These are phyloP conservation scores for Podarcis cretensis DNA, from an alignment of 2,113 vertebrate genomes.

Conservation along the genomic window DNA sequence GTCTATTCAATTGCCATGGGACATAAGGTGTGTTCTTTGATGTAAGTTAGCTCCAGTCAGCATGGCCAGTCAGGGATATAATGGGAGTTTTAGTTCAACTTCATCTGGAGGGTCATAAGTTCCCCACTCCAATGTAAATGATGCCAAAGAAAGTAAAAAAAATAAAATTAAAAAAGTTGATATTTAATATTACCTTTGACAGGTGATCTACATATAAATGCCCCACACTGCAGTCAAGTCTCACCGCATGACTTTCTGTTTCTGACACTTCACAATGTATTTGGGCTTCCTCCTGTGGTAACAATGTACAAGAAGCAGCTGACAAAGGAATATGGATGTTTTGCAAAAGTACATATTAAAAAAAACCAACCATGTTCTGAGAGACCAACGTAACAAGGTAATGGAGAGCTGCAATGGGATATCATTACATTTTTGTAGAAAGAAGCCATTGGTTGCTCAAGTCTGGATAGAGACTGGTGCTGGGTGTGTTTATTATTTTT, in stretches of 20 bases:
- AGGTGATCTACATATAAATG: conserved; percentile 84
- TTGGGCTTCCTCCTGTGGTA: conserved; percentile 84
- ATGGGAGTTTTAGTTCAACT: not conserved
- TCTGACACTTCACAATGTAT: conserved; percentile 85
- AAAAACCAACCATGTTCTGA: not conserved
- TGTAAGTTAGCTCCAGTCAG: not conserved
- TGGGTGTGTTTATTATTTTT: too few species aligned
- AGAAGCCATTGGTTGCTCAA: not conserved
- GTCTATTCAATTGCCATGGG: too few species aligned
- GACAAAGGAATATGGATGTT: not conserved
- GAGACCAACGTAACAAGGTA: not conserved
- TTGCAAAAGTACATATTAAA: not conserved
- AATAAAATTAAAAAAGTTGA: not conserved
- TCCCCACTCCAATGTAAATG: not conserved
- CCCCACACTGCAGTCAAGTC: conserved; percentile 84
- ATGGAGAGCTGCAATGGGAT: not conserved
- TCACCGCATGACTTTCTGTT: conserved; percentile 74
- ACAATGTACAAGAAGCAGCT: not conserved
- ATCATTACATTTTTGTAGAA: not conserved
- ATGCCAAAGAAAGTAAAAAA: not conserved
- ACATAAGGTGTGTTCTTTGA: not conserved
- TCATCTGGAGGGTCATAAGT: not conserved
- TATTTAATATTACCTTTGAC: conserved; percentile 80
- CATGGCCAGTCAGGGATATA: not conserved
- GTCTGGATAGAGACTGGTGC: not conserved